Evolutionary conservation across 2,797 vertebrate genomes (phyloP).

Genomic region (Crocodylus rhombifer): DNA sequence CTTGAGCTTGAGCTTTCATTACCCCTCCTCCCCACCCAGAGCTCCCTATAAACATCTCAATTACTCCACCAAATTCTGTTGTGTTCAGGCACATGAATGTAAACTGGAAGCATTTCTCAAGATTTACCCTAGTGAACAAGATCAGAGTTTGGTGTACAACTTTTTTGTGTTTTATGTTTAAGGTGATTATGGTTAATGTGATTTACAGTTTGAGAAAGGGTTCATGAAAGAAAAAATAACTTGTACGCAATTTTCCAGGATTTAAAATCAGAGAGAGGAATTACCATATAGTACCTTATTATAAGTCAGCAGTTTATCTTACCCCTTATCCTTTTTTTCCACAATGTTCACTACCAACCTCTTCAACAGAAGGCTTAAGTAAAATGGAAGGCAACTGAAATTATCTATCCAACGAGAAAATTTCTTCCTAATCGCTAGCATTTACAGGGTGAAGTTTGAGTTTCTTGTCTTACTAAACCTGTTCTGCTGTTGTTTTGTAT

Average conservation of each 20-base stretch:
- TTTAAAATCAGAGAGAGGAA: not conserved
- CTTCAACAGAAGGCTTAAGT: not conserved
- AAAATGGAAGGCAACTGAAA: not conserved
- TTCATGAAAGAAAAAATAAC: not conserved
- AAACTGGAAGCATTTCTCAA: not conserved
- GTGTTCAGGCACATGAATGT: not conserved
- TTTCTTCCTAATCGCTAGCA: not conserved
- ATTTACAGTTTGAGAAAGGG: not conserved
- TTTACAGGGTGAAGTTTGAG: not conserved
- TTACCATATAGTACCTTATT: not conserved
- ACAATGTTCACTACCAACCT: not conserved
- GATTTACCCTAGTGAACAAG: not conserved
- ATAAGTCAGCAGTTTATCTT: not conserved
- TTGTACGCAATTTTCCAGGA: not conserved
- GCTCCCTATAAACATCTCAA: too few species aligned
- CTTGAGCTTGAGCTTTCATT: too few species aligned
- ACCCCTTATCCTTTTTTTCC: not conserved
- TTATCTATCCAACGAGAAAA: not conserved
- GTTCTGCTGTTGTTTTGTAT: not conserved
- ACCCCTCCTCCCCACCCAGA: too few species aligned
- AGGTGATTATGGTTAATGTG: too few species aligned
- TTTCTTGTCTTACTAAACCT: not conserved
- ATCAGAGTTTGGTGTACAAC: not conserved
- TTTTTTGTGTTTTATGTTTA: not conserved
- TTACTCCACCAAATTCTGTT: not conserved